Percentiles rank a stretch among this genome's conserved stretches.
Evolutionary conservation across 2,797 vertebrate species (phyloP).

Genomic region (Myotis daubentonii): DNA sequence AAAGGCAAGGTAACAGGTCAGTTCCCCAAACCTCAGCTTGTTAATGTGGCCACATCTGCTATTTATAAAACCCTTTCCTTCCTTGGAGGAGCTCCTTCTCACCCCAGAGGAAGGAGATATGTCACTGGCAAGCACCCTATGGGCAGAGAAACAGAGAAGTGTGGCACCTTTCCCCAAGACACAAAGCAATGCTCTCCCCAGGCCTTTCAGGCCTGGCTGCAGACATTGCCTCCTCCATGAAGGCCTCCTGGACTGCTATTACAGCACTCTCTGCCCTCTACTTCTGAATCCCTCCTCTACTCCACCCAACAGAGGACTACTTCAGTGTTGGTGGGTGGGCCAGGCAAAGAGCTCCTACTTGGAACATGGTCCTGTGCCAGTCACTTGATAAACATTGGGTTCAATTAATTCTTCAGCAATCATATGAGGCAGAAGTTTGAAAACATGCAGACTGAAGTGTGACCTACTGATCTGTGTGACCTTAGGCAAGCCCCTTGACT

Average conservation of each 20-base stretch:
- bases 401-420: not conserved
- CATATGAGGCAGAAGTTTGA: not conserved
- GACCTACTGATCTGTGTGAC: conserved; percentile 3
- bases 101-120: not conserved
- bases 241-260: not conserved
- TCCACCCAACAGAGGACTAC: not conserved
- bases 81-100: not conserved
- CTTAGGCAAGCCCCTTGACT: not conserved
- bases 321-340: not conserved
- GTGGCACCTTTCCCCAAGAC: not conserved
- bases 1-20: conserved; percentile 41
- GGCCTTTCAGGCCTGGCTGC: not conserved
- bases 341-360: not conserved
- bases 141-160: not conserved
- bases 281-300: not conserved
- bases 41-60: conserved; percentile 38
- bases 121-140: not conserved
- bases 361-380: not conserved
- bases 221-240: not conserved
- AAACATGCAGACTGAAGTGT: not conserved
- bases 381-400: not conserved
- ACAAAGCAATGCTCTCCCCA: not conserved
- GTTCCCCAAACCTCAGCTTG: not conserved
- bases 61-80: conserved; percentile 45
- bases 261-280: not conserved